Evolutionary conservation across 2,797 vertebrate species (phyloP).

Genomic region (Rhynchonycteris naso): DNA sequence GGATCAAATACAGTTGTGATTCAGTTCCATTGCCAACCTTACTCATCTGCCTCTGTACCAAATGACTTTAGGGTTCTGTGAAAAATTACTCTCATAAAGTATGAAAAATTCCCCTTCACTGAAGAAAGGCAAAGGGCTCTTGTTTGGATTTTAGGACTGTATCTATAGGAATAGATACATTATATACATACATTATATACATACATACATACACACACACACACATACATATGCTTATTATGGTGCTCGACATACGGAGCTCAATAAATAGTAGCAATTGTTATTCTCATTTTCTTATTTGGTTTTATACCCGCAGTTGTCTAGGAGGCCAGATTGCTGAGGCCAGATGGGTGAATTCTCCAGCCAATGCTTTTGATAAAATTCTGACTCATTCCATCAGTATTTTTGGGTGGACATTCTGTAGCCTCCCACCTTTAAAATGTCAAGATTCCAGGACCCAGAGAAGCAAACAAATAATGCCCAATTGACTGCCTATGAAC

Average conservation of each 20-base stretch:
- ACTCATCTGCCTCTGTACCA: constrained; percentile 30
- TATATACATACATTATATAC: background rate
- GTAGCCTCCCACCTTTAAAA: constrained; percentile 33
- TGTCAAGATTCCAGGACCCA: constrained; percentile 38
- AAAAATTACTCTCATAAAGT: constrained; percentile 20
- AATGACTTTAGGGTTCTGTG: constrained; percentile 9
- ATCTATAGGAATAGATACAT: no score
- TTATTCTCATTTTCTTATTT: constrained; percentile 73
- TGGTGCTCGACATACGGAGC: constrained; percentile 55
- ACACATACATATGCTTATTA: background rate
- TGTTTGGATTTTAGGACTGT: constrained; percentile 18
- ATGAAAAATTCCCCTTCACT: background rate
- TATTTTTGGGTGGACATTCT: constrained; percentile 22
- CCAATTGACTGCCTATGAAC: constrained; percentile 21
- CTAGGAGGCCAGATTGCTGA: constrained; percentile 70
- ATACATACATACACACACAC: background rate
- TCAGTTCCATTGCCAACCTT: constrained; percentile 21
- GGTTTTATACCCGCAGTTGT: constrained; percentile 69
- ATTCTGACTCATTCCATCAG: constrained; percentile 47
- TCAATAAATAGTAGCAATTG: constrained; percentile 75
- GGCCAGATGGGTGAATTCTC: constrained; percentile 69
- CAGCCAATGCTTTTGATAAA: constrained; percentile 60
- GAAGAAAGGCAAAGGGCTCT: background rate
- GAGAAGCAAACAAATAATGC: background rate
- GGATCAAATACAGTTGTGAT: constrained; percentile 44